phyloP scores from a whole-genome alignment of 30 jellyfish, hydroid and myxozoan genomes.

The Pelagia noctiluca region DNA sequence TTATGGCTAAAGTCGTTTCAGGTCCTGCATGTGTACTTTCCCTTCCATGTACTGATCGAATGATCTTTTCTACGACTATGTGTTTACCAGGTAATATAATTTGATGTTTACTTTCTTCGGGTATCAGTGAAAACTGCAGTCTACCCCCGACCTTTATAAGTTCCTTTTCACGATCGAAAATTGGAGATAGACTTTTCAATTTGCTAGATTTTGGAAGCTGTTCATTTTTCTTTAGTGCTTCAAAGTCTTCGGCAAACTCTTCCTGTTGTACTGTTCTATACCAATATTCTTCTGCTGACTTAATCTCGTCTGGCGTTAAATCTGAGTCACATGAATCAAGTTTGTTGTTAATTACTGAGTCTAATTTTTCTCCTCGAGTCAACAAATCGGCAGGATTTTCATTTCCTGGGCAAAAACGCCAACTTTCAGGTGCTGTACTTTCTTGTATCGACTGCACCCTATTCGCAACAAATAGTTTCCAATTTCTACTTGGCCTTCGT shows the following conservation, averaged over 20 bases:
- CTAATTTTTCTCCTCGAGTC: slow-evolving; percentile 8
- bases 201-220: neutral
- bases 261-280: neutral
- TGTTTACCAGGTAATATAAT: slow-evolving; percentile 7
- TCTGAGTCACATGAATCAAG: too few species aligned
- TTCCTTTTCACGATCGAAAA: neutral
- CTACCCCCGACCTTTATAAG: neutral
- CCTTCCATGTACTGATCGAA: neutral
- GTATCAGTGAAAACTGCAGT: neutral
- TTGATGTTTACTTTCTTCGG: slow-evolving; percentile 13
- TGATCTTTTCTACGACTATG: neutral
- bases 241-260: neutral
- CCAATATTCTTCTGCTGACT: neutral
- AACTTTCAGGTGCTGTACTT: neutral
- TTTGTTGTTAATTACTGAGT: too few species aligned
- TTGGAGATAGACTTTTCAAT: neutral
- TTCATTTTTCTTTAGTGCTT: neutral
- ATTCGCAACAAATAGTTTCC: slow-evolving; percentile 12
- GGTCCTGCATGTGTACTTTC: neutral
- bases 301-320: neutral
- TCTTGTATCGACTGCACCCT: slow-evolving; percentile 10
- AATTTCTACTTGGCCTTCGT: neutral
- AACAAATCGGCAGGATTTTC: slow-evolving; percentile 1
- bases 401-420: neutral
- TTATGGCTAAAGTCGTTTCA: neutral